phyloP scores from a whole-genome alignment of 2,797 vertebrate genomes.

The Poeciliopsis gracilis region DNA sequence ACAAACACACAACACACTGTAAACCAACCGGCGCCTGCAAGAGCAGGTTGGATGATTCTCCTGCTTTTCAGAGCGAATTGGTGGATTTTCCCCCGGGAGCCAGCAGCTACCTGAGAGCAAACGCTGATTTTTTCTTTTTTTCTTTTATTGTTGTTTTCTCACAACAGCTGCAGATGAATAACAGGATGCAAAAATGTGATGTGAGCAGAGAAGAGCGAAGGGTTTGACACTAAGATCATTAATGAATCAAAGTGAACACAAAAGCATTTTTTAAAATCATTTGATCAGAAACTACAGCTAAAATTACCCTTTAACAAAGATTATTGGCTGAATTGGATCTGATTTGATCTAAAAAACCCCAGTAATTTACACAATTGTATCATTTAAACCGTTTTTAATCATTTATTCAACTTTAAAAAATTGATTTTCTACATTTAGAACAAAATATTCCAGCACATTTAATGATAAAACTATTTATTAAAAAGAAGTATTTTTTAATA shows the following conservation, averaged over 20 bases:
- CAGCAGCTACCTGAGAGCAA: conserved; percentile 66
- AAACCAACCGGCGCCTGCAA: conserved; percentile 56
- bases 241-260: neutral
- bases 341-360: neutral
- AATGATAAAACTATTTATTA: too few relatives aligned
- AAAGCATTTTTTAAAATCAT: neutral
- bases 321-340: neutral
- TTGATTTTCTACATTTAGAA: neutral
- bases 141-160: conserved; percentile 9
- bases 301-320: neutral
- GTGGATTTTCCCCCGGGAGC: conserved; percentile 60
- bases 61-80: conserved; percentile 52
- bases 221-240: neutral
- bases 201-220: neutral
- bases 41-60: conserved; percentile 59
- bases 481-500: neutral
- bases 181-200: conserved; percentile 7
- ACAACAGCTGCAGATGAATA: conserved; percentile 31
- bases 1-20: conserved; percentile 39
- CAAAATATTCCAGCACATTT: neutral
- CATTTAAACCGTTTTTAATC: neutral
- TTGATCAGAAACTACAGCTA: neutral
- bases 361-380: neutral
- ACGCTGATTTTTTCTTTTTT: conserved; percentile 25
- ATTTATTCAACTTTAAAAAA: neutral